Evolutionary conservation across 2,797 vertebrate species (phyloP).

Genomic region (Gymnocypris eckloni): DNA sequence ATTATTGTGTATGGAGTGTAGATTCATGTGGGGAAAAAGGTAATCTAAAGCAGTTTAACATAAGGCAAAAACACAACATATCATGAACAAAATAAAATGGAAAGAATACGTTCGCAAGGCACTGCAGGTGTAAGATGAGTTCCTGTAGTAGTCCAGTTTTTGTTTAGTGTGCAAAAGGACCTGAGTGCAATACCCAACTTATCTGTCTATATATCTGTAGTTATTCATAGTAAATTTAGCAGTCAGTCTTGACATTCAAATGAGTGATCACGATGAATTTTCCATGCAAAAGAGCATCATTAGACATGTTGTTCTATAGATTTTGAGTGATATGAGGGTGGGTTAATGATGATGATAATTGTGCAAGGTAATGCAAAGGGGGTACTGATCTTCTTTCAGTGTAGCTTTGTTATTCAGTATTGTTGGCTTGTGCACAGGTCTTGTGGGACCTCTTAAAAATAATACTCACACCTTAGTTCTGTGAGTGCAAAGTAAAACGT

Average conservation of each 20-base stretch:
- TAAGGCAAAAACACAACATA: too few relatives aligned
- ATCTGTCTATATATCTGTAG: too few relatives aligned
- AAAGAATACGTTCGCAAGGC: too few relatives aligned
- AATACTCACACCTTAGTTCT: not conserved
- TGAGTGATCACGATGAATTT: too few relatives aligned
- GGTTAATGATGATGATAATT: not conserved
- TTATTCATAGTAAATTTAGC: too few relatives aligned
- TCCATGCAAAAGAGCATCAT: too few relatives aligned
- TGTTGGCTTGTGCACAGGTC: not conserved
- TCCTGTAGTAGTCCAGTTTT: not conserved
- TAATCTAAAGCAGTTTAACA: not conserved
- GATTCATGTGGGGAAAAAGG: not conserved
- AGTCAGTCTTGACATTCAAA: too few relatives aligned
- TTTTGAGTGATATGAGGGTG: not conserved
- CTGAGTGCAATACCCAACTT: too few relatives aligned
- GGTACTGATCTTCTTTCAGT: not conserved
- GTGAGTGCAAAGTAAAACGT: not conserved
- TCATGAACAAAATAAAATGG: too few relatives aligned
- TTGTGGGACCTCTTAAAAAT: slow-evolving; percentile 16
- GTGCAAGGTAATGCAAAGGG: not conserved
- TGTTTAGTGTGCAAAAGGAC: not conserved
- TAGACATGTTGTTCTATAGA: too few relatives aligned
- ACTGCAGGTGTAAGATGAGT: too few relatives aligned
- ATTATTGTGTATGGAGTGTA: not conserved
- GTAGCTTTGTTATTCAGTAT: not conserved